Percentiles rank a stretch among this genome's conserved stretches.
phyloP scores from a whole-genome alignment of 2,888 invertebrate species.

The Molanna angustata region DNA sequence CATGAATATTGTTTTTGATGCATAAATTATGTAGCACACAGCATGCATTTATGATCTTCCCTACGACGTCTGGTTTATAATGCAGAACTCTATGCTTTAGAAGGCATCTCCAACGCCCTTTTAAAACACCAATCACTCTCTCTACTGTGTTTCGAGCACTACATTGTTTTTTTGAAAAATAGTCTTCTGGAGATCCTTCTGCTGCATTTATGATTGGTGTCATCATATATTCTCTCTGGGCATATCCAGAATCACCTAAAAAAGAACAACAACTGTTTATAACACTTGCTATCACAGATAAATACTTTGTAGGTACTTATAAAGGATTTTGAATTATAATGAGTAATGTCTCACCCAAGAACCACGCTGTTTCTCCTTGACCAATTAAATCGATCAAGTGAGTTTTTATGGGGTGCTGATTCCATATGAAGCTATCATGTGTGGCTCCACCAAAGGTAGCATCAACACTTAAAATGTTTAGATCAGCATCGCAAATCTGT shows the following conservation, averaged over 20 bases:
- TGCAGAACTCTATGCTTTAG: slow-evolving; percentile 3
- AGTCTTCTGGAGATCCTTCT: slow-evolving; percentile 5
- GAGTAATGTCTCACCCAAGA: not conserved
- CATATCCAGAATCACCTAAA: slow-evolving; percentile 5
- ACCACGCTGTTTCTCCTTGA: not conserved
- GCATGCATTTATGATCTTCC: slow-evolving; percentile 3
- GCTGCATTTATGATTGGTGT: slow-evolving; percentile 3
- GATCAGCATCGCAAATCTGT: not conserved
- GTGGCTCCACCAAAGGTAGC: slow-evolving; percentile 3
- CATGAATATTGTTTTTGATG: not conserved
- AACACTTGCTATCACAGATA: not conserved
- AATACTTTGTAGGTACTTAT: not conserved
- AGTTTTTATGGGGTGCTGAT: not conserved
- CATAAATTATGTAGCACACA: slow-evolving; percentile 2
- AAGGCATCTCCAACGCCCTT: slow-evolving; percentile 3
- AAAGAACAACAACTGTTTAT: not conserved
- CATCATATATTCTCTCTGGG: slow-evolving; percentile 2
- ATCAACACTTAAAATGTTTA: not conserved
- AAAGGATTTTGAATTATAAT: not conserved
- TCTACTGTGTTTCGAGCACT: slow-evolving; percentile 2
- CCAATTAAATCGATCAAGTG: slow-evolving; percentile 1
- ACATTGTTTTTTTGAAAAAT: not conserved
- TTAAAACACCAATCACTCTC: slow-evolving; percentile 2
- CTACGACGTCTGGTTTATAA: not conserved
- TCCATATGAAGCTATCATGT: slow-evolving; percentile 4